Conservation (phyloP, 2,888 invertebrate genomes). For the Congeria kusceri region DNA sequence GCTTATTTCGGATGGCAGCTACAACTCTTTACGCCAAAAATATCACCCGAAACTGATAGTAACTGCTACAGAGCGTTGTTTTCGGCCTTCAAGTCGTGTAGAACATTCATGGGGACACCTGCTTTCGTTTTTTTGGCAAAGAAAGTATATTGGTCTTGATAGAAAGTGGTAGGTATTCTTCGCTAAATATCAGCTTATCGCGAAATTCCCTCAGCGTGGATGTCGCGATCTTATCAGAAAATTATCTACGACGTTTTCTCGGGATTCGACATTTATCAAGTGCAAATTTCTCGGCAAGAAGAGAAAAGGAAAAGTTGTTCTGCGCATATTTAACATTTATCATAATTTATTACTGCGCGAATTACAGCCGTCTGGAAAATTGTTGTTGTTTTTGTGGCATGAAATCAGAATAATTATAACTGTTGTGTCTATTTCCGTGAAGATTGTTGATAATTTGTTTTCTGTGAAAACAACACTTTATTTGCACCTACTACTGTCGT, state of each 20-base stretch:
- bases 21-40: conserved; percentile 4
- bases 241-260: conserved; percentile 43
- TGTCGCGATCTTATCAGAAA: conserved; percentile 47
- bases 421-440: no score
- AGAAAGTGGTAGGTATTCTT: background rate
- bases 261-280: conserved; percentile 3
- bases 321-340: no score
- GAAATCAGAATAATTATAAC: no score
- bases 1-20: background rate
- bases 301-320: no score
- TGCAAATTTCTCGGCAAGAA: background rate
- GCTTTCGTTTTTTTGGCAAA: conserved; percentile 22
- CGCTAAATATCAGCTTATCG: conserved; percentile 27
- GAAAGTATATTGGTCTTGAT: conserved; percentile 44
- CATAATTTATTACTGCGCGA: no score
- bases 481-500: no score
- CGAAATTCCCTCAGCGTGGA: conserved; percentile 17
- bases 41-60: background rate
- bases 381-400: no score
- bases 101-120: conserved; percentile 42
- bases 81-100: conserved; percentile 37
- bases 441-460: no score
- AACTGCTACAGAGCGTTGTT: conserved; percentile 15
- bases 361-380: no score
- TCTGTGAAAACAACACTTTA: no score